Conservation (phyloP, 2,113 vertebrate genomes). For the Picathartes gymnocephalus region DNA sequence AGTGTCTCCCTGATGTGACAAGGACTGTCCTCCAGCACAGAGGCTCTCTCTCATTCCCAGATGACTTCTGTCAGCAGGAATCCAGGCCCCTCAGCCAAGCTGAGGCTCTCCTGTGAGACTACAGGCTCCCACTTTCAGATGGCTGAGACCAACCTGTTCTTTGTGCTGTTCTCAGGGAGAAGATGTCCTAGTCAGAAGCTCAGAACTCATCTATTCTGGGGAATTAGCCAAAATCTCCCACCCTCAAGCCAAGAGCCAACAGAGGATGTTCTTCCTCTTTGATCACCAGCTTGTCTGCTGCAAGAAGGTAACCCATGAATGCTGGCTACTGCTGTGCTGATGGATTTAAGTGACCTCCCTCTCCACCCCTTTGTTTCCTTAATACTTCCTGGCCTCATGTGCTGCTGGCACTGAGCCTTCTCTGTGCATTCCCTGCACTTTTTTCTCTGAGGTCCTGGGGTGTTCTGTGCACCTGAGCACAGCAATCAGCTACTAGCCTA, state of each 20-base stretch:
- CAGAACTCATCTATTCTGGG: constrained; percentile 92
- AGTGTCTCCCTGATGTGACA: neutral
- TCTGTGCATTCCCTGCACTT: neutral
- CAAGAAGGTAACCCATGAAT: constrained; percentile 86
- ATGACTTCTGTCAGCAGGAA: neutral
- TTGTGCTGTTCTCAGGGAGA: constrained; percentile 80
- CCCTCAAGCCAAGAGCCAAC: constrained; percentile 91
- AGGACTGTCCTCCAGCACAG: neutral
- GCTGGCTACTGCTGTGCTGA: neutral
- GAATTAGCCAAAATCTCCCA: constrained; percentile 89
- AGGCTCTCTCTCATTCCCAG: neutral
- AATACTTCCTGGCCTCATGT: neutral
- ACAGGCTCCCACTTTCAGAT: neutral
- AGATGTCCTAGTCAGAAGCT: constrained; percentile 90
- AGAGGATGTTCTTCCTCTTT: constrained; percentile 95
- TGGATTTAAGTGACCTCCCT: neutral
- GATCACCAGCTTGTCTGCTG: constrained; percentile 96
- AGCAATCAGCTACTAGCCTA: neutral
- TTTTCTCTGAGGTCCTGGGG: neutral
- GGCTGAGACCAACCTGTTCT: neutral
- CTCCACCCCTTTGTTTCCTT: neutral
- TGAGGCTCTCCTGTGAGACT: too few relatives aligned
- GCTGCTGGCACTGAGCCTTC: neutral
- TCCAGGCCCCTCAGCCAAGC: neutral
- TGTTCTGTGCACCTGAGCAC: neutral